Percentiles rank a stretch among this genome's conserved stretches.
phyloP scores from a whole-genome alignment of 1,140 invertebrate species.

The Drosophila ogumai region DNA sequence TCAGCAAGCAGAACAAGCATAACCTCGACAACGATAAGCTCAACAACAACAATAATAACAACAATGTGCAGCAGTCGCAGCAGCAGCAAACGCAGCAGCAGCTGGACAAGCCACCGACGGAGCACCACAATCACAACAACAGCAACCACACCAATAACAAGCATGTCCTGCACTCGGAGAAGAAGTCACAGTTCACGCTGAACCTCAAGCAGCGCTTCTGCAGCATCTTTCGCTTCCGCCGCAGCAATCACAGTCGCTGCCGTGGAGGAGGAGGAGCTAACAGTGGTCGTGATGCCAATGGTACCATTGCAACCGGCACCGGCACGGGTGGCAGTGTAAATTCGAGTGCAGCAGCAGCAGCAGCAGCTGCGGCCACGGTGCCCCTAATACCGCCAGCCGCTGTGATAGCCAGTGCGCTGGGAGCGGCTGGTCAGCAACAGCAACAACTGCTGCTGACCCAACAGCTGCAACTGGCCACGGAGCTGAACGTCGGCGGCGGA shows the following conservation, averaged over 20 bases:
- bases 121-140: slow-evolving; percentile 35
- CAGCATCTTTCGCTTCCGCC: slow-evolving; percentile 91
- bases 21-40: slow-evolving; percentile 84
- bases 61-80: slow-evolving; percentile 40
- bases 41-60: slow-evolving; percentile 81
- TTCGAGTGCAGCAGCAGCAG: slow-evolving; percentile 18
- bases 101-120: slow-evolving; percentile 28
- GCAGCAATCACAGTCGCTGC: slow-evolving; percentile 85
- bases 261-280: slow-evolving; percentile 15
- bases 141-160: slow-evolving; percentile 66
- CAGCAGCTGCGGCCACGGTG: slow-evolving; percentile 25
- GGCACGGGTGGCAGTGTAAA: not conserved
- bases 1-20: slow-evolving; percentile 74
- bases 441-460: slow-evolving; percentile 1
- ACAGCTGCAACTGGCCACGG: slow-evolving; percentile 13
- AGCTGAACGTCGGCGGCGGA: slow-evolving; percentile 10
- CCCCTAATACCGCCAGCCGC: slow-evolving; percentile 23
- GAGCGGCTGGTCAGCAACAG: slow-evolving; percentile 8
- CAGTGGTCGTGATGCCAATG: not conserved
- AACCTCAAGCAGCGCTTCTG: slow-evolving; percentile 94
- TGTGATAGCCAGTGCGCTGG: slow-evolving; percentile 26
- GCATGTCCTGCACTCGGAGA: slow-evolving; percentile 83
- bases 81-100: slow-evolving; percentile 38
- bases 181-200: slow-evolving; percentile 85
- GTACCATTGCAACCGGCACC: not conserved